These are phyloP conservation scores for Mythimna impura DNA, from an alignment of 2,888 invertebrate genomes.

Conservation along the genomic window DNA sequence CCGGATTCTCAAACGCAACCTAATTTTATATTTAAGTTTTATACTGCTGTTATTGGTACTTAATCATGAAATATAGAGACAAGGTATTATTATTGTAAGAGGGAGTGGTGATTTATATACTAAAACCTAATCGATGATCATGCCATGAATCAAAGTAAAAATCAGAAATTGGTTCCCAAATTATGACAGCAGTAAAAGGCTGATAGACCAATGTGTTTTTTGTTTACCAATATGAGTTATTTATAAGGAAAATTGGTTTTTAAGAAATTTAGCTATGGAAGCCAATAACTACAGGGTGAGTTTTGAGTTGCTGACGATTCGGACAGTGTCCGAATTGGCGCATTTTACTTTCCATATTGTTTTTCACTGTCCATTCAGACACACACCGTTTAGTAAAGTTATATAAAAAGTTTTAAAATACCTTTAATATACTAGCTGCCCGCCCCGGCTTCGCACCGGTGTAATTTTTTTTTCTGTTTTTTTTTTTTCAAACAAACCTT, in stretches of 20 bases:
- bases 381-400: no score
- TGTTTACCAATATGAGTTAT: not conserved
- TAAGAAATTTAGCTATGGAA: not conserved
- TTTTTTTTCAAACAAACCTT: no score
- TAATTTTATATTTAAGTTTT: not conserved
- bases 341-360: no score
- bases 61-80: not conserved
- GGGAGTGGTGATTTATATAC: not conserved
- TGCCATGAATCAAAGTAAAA: not conserved
- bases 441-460: no score
- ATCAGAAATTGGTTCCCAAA: not conserved
- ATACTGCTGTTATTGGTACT: not conserved
- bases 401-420: no score
- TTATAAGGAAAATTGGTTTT: not conserved
- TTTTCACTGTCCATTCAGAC: no score
- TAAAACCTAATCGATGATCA: not conserved
- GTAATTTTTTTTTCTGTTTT: no score
- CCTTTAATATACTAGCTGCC: no score
- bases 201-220: not conserved
- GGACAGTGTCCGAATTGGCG: no score
- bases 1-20: no score
- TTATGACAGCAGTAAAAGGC: not conserved
- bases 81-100: not conserved
- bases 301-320: no score
- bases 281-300: not conserved